Base-by-base conservation (phyloP, 1,140 invertebrate genomes). In the Drosophila obscura region DNA sequence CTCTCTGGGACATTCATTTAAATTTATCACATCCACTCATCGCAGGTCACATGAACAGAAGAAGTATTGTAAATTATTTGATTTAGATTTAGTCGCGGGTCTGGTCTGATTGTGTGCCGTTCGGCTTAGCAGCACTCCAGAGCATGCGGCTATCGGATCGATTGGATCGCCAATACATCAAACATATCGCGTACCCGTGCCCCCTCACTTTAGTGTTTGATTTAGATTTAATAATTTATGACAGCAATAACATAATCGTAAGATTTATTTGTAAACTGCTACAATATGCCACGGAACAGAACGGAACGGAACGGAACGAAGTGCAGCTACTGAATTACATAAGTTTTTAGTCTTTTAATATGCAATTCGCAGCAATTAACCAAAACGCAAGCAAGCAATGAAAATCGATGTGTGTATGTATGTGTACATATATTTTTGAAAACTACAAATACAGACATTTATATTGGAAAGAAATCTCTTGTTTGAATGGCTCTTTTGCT, bases 31-130 rank as follows among this genome's bases (percentile, higher is more conserved):
- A 65, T 53, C 59, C 76, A 84, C 74, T 85, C 75, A 78, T 75
- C 74, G 69, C 60, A 11, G 75, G 67, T 80, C 79, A 87, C 76
- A 88, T 88, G 67, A 80, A 87, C 76, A 88, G 67, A 80, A 85
- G 69, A 87, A 88, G 83, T 89, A 88, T 88, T 88, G 83, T 89
- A 88, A 88, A 88, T 88, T 80, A 88, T 89, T 83, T 77, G 76
- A 76, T 68, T 73, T 79, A 88, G 79, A 67, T 63, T 79, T 81
- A 81, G 74, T 67, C 62, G 45, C 22, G 66, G 46, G 74, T 35
- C 46, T 65, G 46, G 74, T 35, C 46, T 65, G 73, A 85, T 74
- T 82, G 73, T 58, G 67, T 46, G 35, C 49, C 52, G 35, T 59
- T 56, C 44, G 58, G 45, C 62, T 82, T 83, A 79, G 74, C 62